Evolutionary conservation across 1,140 invertebrate genomes (phyloP).

Genomic region (Parasteatoda tepidariorum): DNA sequence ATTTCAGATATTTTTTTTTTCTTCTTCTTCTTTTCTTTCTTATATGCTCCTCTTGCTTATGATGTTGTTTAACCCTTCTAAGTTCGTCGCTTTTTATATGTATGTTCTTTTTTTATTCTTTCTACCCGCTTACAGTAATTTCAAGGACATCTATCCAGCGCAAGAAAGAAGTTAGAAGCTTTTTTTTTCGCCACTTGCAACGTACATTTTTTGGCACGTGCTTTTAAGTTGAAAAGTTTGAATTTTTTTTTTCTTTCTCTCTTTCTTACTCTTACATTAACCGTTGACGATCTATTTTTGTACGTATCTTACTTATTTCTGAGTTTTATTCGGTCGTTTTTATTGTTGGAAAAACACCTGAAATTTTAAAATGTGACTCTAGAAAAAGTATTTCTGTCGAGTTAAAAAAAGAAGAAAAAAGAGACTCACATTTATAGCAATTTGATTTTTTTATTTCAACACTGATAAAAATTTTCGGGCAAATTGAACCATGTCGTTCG

Average conservation of each 20-base stretch:
- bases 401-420: too few species aligned
- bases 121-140: background rate
- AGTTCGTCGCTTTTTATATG: background rate
- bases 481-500: too few species aligned
- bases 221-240: background rate
- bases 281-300: slow-evolving; percentile 26
- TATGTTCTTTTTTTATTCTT: slow-evolving; percentile 3
- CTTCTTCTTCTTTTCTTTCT: background rate
- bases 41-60: background rate
- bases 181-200: slow-evolving; percentile 9
- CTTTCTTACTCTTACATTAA: background rate
- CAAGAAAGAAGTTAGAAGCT: slow-evolving; percentile 1
- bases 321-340: too few species aligned
- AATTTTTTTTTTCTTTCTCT: slow-evolving; percentile 6
- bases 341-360: too few species aligned
- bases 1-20: background rate
- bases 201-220: slow-evolving; percentile 40
- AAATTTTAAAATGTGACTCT: too few species aligned
- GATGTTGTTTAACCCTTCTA: slow-evolving; percentile 1
- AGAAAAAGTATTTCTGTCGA: too few species aligned
- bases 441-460: too few species aligned
- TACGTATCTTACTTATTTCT: too few species aligned
- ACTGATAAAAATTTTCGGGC: too few species aligned
- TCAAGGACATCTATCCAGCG: slow-evolving; percentile 31
- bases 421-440: too few species aligned